phyloP scores from a whole-genome alignment of 2,888 invertebrate species.

The Melieria crassipennis region DNA sequence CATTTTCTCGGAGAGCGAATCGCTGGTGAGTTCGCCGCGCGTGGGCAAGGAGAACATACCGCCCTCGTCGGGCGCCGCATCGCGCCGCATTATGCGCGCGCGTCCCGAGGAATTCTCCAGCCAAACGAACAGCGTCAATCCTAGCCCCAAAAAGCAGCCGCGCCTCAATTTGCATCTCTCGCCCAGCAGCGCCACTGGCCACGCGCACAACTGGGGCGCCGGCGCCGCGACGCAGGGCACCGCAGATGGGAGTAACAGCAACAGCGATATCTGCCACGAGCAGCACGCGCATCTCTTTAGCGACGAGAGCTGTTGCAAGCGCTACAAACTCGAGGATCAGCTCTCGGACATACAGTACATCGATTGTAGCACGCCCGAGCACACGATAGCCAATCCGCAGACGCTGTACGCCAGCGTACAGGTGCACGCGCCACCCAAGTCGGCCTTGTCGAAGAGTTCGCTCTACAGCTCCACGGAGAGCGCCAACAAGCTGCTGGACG shows the following conservation, averaged over 20 bases:
- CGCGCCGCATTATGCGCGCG: constrained; percentile 68
- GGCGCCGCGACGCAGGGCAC: constrained; percentile 18
- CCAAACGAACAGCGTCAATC: constrained; percentile 69
- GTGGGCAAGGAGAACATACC: constrained; percentile 67
- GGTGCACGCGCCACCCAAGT: constrained; percentile 63
- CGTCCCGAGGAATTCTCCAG: constrained; percentile 70
- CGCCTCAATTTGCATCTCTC: constrained; percentile 66
- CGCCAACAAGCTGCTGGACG: constrained; percentile 35
- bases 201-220: constrained; percentile 40
- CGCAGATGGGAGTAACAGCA: constrained; percentile 19
- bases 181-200: constrained; percentile 52
- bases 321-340: constrained; percentile 80
- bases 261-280: constrained; percentile 46
- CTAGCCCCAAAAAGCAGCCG: constrained; percentile 72
- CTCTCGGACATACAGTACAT: constrained; percentile 83
- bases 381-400: constrained; percentile 61
- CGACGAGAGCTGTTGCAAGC: constrained; percentile 70
- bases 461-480: constrained; percentile 40
- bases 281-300: constrained; percentile 54
- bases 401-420: constrained; percentile 63
- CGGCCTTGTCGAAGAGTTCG: constrained; percentile 47
- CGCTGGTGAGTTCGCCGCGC: constrained; percentile 71
- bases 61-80: constrained; percentile 55
- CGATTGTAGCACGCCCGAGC: constrained; percentile 80
- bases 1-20: constrained; percentile 90